Evolutionary conservation across 2,113 vertebrate genomes (phyloP), one percentile per base, ranked within the genome.

Genomic region (Semnopithecus entellus): DNA sequence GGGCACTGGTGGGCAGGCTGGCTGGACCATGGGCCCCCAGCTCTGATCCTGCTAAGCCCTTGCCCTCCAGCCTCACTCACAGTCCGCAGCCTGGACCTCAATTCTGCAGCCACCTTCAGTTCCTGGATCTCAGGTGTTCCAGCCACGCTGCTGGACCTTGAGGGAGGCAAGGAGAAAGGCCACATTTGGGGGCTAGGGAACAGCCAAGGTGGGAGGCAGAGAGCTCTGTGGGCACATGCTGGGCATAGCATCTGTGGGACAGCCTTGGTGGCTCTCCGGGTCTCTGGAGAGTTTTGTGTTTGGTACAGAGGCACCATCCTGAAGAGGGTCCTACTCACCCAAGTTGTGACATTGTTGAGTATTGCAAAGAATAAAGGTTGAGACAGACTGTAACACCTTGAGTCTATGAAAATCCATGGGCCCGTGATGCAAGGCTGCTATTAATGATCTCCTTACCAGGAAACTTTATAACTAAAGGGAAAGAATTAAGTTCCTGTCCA

Each of bases 31-130:
- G 3, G n/a, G 32, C 35, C 38, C 27, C 50, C 55, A 8, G 18
- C 86, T 52, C 30, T 35, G 32, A 20, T 17, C 45, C 73, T 18
- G 30, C 20, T 23, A 8, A 75, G 3, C 23, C 81, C 70, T 16
- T 0, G 0, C 43, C 43, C 14, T 12, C 68, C 59, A 4, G 2
- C 32, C 32, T 45, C 75, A 70, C 99, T 99, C 98, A 99, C 99
- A 98, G 98, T 95, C 85, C 98, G 98, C 75, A 99, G 98, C 96
- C 97, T 99, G 11, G 98, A 92, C 97, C 96, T 98, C 95, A 98
- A 95, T 66, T 98, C 92, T 2, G 90, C 23, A n/a, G 95, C 75
- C 0, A 94, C 98, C 80, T 98, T 94, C 90, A 98, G 96, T 43
- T 99, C 98, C 0, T 20, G 94, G 48, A 38, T 18, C 43, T 96